Conservation (phyloP, 2,797 vertebrate genomes). For the Chrysocyon brachyurus region DNA sequence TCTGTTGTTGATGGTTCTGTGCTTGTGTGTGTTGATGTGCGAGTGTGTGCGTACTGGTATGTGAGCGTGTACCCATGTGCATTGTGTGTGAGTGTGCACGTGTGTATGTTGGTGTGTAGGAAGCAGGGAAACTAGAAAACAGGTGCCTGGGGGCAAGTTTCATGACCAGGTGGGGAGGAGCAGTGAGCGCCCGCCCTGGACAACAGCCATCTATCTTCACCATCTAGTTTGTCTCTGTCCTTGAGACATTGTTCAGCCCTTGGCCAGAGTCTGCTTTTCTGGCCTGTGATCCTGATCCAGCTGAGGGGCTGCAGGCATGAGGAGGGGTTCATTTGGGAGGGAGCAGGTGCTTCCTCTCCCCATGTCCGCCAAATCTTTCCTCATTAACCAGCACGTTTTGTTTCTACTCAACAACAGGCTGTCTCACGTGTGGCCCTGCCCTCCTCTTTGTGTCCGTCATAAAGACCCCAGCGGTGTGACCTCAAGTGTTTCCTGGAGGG, state of each 20-base stretch:
- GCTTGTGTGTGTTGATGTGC: too few relatives aligned
- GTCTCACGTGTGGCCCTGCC: rapidly evolving
- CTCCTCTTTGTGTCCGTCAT: background rate
- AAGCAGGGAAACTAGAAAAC: background rate
- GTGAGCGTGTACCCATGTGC: background rate
- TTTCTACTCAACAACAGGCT: background rate
- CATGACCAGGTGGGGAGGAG: background rate
- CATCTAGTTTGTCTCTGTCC: background rate
- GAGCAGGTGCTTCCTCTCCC: background rate
- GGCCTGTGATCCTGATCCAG: background rate
- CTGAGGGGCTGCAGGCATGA: background rate
- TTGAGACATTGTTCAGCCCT: background rate
- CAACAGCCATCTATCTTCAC: too few relatives aligned
- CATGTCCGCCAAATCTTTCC: background rate
- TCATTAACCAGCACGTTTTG: background rate
- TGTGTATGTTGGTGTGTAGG: background rate
- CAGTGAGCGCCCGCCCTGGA: background rate
- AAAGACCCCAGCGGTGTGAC: background rate
- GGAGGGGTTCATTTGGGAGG: background rate
- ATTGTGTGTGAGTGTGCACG: background rate
- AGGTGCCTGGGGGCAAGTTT: background rate
- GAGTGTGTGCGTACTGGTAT: background rate
- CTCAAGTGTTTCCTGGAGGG: background rate
- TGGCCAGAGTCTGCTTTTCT: slow-evolving; percentile 34
- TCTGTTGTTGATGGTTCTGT: background rate